Evolutionary conservation across 2,797 vertebrate genomes (phyloP).

Genomic region (Ispidina picta): DNA sequence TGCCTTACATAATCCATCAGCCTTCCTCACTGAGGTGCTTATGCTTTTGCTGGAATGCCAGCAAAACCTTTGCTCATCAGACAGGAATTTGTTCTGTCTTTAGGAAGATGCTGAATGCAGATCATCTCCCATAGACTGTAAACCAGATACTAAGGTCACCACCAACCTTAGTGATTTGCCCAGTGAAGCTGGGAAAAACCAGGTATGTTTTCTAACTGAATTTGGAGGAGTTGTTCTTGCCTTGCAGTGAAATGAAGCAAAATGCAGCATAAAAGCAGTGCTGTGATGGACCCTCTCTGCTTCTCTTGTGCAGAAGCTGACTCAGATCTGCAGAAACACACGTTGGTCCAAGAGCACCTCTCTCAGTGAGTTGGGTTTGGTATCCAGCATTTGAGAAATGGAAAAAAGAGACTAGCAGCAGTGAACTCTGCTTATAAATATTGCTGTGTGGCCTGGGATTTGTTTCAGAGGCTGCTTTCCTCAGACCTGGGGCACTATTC

Average conservation of each 20-base stretch:
- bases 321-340: not conserved
- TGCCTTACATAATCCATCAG: not conserved
- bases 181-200: not conserved
- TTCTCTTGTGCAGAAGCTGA: not conserved
- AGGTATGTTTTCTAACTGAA: not conserved
- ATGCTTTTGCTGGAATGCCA: not conserved
- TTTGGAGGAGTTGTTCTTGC: not conserved
- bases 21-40: not conserved
- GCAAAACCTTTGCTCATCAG: not conserved
- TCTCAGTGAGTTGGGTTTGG: not conserved
- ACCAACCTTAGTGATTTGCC: not conserved
- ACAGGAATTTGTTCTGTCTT: not conserved
- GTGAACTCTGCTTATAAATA: not conserved
- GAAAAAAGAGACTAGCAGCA: not conserved
- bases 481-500: not conserved
- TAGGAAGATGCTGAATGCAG: not conserved
- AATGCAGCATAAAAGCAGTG: not conserved
- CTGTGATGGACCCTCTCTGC: not conserved
- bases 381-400: not conserved
- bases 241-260: not conserved
- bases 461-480: not conserved
- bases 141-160: not conserved
- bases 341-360: accelerated
- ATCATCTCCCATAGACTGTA: not conserved
- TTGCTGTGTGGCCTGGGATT: not conserved